Evolutionary conservation across 2,888 invertebrate genomes (phyloP).

Genomic region (Heliconius hortense): DNA sequence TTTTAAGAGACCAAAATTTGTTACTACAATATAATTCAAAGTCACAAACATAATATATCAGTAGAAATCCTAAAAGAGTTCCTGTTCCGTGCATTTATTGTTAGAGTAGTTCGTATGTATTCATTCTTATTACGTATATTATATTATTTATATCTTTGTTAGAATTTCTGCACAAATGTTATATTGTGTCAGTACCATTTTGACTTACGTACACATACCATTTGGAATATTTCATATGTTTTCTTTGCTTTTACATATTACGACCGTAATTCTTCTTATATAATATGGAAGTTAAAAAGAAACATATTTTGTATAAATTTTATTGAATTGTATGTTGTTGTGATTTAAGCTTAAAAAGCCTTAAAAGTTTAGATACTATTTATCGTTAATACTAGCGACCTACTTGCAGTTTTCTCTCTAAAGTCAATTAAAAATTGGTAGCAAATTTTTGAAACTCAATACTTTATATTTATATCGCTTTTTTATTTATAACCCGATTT

Average conservation of each 20-base stretch:
- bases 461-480: no score
- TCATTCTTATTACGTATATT: neutral
- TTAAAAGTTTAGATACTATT: neutral
- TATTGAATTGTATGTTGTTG: neutral
- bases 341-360: neutral
- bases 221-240: neutral
- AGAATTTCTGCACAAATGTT: neutral
- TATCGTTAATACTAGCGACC: neutral
- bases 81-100: conserved; percentile 1
- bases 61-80: neutral
- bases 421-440: no score
- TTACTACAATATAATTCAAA: neutral
- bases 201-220: neutral
- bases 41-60: neutral
- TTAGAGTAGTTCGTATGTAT: conserved; percentile 10
- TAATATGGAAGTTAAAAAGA: neutral
- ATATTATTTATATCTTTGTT: conserved; percentile 8
- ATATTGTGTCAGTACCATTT: neutral
- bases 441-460: no score
- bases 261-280: neutral
- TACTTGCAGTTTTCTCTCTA: no score
- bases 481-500: no score
- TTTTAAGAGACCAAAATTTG: neutral
- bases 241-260: neutral
- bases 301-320: neutral